Conservation (phyloP, 2,797 vertebrate genomes). For the Schizopygopsis malacanthus region DNA sequence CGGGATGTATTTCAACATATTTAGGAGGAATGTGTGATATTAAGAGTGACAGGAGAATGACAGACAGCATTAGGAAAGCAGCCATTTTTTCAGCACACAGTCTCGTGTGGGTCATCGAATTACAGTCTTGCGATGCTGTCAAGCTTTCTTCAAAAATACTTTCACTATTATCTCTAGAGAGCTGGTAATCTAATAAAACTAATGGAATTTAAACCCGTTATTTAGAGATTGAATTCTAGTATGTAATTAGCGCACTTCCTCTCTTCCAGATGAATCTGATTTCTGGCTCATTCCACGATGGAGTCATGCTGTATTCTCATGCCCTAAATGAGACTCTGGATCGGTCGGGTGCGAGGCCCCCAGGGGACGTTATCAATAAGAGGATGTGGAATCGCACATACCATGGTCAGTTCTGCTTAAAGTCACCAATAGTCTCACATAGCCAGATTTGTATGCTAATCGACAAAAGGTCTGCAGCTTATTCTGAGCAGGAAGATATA, state of each 20-base stretch:
- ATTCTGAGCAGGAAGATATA: not conserved
- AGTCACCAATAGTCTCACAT: not conserved
- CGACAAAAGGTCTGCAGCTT: not conserved
- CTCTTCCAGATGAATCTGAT: constrained; percentile 67
- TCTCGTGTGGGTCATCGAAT: constrained; percentile 24
- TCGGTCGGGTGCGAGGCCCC: constrained; percentile 63
- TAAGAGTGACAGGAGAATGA: not conserved
- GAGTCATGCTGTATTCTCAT: constrained; percentile 84
- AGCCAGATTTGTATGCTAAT: not conserved
- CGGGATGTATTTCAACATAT: constrained; percentile 2
- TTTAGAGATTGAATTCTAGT: constrained; percentile 9
- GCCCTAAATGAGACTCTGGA: constrained; percentile 83
- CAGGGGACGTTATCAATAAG: constrained; percentile 72
- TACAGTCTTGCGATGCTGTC: not conserved
- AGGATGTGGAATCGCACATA: constrained; percentile 78
- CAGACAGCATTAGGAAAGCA: constrained; percentile 4
- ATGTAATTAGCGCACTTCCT: not conserved
- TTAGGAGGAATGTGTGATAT: constrained; percentile 7
- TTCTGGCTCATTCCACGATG: constrained; percentile 87
- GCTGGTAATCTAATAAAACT: constrained; percentile 20
- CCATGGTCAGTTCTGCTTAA: constrained; percentile 75
- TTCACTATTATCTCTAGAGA: constrained; percentile 9
- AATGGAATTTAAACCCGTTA: constrained; percentile 19
- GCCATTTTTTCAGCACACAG: not conserved
- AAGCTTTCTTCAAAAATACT: not conserved